phyloP scores from a whole-genome alignment of 1,140 invertebrate species.

The Hyles vespertilio region DNA sequence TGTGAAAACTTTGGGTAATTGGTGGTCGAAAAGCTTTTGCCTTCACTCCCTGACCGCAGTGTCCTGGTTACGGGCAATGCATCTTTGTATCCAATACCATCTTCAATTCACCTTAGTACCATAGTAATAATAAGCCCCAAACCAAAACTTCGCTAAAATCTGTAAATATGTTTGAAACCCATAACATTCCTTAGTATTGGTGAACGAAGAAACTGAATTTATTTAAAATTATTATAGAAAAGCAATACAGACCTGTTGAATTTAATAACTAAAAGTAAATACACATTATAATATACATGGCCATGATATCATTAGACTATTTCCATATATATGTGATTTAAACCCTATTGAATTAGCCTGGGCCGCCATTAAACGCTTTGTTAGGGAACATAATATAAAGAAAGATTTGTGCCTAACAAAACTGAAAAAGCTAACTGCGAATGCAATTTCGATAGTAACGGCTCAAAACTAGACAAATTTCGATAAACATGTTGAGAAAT shows the following conservation, averaged over 20 bases:
- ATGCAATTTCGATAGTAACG: constrained; percentile 1
- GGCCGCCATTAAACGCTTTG: constrained; percentile 1
- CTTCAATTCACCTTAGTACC: no score
- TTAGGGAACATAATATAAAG: not conserved
- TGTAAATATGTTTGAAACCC: no score
- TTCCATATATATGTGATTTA: constrained; percentile 1
- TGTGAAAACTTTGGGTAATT: not conserved
- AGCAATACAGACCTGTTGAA: no score
- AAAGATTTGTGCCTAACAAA: not conserved
- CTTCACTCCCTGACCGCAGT: not conserved
- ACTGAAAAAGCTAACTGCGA: not conserved
- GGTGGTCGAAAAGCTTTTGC: not conserved
- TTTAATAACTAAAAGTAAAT: no score
- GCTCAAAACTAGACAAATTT: not conserved
- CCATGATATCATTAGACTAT: not conserved
- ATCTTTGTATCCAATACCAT: no score
- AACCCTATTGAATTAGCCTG: not conserved
- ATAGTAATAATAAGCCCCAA: no score
- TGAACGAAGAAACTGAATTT: not conserved
- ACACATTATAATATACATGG: not conserved
- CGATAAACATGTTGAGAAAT: not conserved
- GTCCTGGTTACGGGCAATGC: not conserved
- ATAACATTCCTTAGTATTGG: not conserved
- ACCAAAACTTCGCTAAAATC: no score
- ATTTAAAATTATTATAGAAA: not conserved